A percentile compares a stretch with the other conserved stretches of the same genome.
Conservation (phyloP, 2,113 vertebrate species). For the Bubo bubo region DNA sequence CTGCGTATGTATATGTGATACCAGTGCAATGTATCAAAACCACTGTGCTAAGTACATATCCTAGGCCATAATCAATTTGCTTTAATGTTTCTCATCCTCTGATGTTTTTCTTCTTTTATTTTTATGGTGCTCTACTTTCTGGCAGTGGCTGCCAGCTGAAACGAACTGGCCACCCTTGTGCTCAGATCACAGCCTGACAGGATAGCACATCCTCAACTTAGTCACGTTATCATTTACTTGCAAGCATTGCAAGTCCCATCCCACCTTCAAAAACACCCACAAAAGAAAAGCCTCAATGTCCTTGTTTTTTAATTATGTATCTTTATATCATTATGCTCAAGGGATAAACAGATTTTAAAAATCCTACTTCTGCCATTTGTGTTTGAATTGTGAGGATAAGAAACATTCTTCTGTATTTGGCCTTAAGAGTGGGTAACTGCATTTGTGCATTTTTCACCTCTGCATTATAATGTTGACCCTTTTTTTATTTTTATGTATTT, state of each 20-base stretch:
- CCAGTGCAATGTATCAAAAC: conserved; percentile 35
- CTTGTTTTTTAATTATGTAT: background rate
- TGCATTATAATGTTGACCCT: background rate
- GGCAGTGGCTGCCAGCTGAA: conserved; percentile 11
- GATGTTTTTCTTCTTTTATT: background rate
- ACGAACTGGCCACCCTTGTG: background rate
- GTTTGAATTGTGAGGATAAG: conserved; percentile 26
- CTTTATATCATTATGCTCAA: background rate
- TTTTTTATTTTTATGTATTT: conserved; percentile 50
- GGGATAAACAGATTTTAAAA: background rate
- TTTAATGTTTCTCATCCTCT: conserved; percentile 52
- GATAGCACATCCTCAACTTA: background rate
- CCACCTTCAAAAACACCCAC: background rate
- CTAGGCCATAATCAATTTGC: background rate
- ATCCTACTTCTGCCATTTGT: background rate
- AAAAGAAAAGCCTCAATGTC: background rate
- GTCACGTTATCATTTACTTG: background rate
- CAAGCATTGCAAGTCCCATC: background rate
- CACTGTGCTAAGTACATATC: conserved; percentile 21
- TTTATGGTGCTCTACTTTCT: background rate
- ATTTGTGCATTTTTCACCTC: conserved; percentile 43
- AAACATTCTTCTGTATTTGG: conserved; percentile 21
- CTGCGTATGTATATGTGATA: background rate
- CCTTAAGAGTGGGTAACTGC: background rate
- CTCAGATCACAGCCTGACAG: background rate